These are phyloP conservation scores for Siderastrea radians DNA, from an alignment of 92 coral and sea anemone genomes.

Conservation along the genomic window DNA sequence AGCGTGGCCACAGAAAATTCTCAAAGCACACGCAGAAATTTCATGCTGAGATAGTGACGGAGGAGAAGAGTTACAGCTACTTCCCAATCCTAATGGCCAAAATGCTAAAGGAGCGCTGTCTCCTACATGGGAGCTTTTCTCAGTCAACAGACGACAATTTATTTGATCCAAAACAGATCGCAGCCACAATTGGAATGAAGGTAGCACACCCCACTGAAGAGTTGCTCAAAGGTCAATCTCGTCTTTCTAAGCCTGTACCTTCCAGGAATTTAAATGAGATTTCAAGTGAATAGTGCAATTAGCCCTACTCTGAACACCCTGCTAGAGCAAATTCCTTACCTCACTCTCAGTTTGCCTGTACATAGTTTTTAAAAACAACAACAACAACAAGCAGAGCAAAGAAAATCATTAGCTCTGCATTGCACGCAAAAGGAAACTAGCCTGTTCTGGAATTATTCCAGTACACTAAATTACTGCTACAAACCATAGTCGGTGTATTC, in stretches of 20 bases:
- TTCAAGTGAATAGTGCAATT: too few relatives aligned
- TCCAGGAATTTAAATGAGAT: too few relatives aligned
- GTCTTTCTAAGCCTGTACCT: background rate
- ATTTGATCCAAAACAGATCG: slow-evolving; percentile 58
- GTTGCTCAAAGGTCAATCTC: slow-evolving; percentile 48
- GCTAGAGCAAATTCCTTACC: too few relatives aligned
- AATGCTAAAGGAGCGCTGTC: slow-evolving; percentile 29
- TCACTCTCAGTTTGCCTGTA: too few relatives aligned
- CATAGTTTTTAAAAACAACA: too few relatives aligned
- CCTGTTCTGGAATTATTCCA: too few relatives aligned
- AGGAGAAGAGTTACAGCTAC: slow-evolving; percentile 49
- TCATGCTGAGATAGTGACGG: slow-evolving; percentile 64
- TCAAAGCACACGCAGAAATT: slow-evolving; percentile 39
- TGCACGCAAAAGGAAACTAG: too few relatives aligned
- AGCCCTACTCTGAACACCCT: too few relatives aligned
- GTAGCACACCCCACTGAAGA: slow-evolving; percentile 36
- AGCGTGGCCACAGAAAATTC: slow-evolving; percentile 37
- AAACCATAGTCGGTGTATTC: too few relatives aligned
- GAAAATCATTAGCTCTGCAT: too few relatives aligned
- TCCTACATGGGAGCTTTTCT: slow-evolving; percentile 33
- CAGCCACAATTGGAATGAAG: slow-evolving; percentile 55
- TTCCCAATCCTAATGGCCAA: slow-evolving; percentile 43
- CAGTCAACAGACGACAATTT: slow-evolving; percentile 20
- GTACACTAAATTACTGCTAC: too few relatives aligned
- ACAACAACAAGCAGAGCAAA: too few relatives aligned